Base-by-base conservation (phyloP, 2,113 vertebrate genomes). In the Etia nguti region DNA sequence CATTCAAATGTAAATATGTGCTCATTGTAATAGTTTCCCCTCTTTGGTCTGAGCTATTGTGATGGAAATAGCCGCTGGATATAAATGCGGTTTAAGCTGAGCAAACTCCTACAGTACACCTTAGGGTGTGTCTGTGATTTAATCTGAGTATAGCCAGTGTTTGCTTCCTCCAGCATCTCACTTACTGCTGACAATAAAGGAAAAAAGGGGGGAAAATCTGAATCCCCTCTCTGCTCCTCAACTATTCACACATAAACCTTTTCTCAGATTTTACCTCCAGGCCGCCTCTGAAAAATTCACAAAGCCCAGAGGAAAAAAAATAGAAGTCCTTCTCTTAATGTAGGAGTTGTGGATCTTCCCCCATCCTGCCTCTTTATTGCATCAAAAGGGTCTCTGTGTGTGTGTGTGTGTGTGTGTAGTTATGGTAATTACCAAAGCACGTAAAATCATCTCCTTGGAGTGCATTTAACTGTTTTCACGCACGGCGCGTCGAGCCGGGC, bases 231-330 rank as follows among this genome's bases (percentile, higher is more conserved):
- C 81, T 92, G 89, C 91, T 94, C 89, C 82, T 95, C 88, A 94
- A 90, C 93, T 93, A 93, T 94, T 95, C 94, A 92, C 90, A 94
- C 90, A 90, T 62, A 90, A 95, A 94, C 93, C 93, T 92, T 93
- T 94, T 94, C 94, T 93, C 90, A 90, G 91, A 92, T 93, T 94
- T 94, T 90, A 79, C 92, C 95, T 93, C 77, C 70, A 85, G 95
- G 95, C 92, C 11, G 65, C 20, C 77, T 82, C 90, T 96, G 90
- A 95, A 95, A 96, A 90, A 96, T 96, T 94, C 90, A 96, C 89
- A 89, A 93, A 6, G 87, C 94, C 93, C 91, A 60, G 87, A 93
- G 90, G 60, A n/a, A 2, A 13, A 73, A 43, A 52, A 26, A 73
- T 84, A 90, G 91, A 90, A 92, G 85, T 95, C 92, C 85, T 85